Evolutionary conservation across 2,797 vertebrate species (phyloP).

Genomic region (Melanotaenia maccullochi): DNA sequence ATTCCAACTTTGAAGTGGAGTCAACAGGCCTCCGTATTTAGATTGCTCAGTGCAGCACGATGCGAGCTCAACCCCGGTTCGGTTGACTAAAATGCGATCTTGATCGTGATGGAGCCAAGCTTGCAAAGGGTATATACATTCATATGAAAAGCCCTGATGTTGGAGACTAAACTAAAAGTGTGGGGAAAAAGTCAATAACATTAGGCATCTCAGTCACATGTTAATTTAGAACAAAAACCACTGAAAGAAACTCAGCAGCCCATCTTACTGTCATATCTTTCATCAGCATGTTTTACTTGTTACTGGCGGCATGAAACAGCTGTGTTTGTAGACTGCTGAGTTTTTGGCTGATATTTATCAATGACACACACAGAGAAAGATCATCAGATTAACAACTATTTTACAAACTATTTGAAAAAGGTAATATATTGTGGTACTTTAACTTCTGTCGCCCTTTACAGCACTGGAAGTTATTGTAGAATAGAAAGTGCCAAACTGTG

Average conservation of each 20-base stretch:
- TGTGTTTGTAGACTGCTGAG: neutral
- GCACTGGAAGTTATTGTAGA: no score
- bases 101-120: slow-evolving; percentile 19
- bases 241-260: no score
- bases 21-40: slow-evolving; percentile 69
- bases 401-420: no score
- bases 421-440: no score
- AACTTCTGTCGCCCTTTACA: no score
- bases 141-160: neutral
- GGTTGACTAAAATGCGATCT: slow-evolving; percentile 14
- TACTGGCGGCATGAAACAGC: neutral
- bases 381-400: no score
- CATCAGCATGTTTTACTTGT: neutral
- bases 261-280: neutral
- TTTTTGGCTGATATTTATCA: neutral
- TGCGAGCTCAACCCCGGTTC: slow-evolving; percentile 30
- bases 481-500: no score
- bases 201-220: neutral
- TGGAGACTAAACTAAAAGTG: neutral
- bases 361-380: no score
- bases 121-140: neutral
- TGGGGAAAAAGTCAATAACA: neutral
- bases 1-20: slow-evolving; percentile 74
- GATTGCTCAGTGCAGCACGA: slow-evolving; percentile 44
- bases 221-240: no score